Percentiles rank a stretch among this genome's conserved stretches.
Conservation (phyloP, 2,888 invertebrate genomes). For the Tipula vernalis region DNA sequence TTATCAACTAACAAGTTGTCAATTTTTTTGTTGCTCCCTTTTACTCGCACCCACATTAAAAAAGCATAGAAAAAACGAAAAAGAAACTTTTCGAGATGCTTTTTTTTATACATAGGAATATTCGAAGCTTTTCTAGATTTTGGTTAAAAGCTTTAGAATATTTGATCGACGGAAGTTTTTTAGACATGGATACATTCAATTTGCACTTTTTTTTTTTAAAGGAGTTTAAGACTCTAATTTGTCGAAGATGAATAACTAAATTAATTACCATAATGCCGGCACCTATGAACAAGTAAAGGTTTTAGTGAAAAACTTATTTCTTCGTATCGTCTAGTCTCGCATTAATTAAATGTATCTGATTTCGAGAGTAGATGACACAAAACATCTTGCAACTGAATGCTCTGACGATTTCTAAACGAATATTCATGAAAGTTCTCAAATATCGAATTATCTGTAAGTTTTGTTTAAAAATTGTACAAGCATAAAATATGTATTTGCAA, state of each 20-base stretch:
- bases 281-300: no score
- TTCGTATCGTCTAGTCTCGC: no score
- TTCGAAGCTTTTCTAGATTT: neutral
- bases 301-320: no score
- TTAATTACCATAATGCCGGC: no score
- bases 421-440: no score
- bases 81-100: neutral
- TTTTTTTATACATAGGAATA: neutral
- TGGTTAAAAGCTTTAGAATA: neutral
- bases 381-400: no score
- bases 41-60: neutral
- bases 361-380: no score
- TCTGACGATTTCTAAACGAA: no score
- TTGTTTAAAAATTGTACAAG: no score
- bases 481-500: no score
- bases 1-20: neutral
- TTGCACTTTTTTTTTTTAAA: neutral
- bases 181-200: neutral
- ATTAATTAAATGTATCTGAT: no score
- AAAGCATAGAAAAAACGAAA: neutral
- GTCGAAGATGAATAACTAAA: neutral
- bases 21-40: neutral
- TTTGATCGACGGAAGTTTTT: neutral
- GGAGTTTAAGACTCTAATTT: neutral
- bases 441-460: no score